A percentile compares a stretch with the other conserved stretches of the same genome.
phyloP scores from a whole-genome alignment of 2,888 invertebrate genomes.

The Drosophila multiciliata region DNA sequence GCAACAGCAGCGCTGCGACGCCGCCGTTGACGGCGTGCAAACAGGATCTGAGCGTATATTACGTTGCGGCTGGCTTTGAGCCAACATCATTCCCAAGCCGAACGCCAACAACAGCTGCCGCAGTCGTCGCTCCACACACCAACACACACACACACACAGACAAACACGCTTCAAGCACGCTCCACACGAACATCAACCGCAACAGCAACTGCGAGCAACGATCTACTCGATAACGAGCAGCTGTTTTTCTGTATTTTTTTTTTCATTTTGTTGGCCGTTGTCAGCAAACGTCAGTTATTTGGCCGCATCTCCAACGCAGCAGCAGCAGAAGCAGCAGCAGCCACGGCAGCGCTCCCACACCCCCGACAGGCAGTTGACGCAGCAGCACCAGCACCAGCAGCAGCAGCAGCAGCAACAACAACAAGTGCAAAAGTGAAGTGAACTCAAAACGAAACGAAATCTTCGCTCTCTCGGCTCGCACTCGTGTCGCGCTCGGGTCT shows the following conservation, averaged over 20 bases:
- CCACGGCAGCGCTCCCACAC: constrained; percentile 32
- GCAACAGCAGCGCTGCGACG: constrained; percentile 15
- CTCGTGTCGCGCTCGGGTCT: constrained; percentile 34
- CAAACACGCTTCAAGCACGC: constrained; percentile 29
- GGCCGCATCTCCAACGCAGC: constrained; percentile 51
- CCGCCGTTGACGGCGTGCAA: constrained; percentile 71
- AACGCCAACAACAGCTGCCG: constrained; percentile 67
- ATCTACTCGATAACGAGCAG: constrained; percentile 53
- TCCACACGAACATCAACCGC: constrained; percentile 29
- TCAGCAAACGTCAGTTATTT: constrained; percentile 57
- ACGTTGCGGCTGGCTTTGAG: constrained; percentile 82
- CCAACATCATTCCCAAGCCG: constrained; percentile 82
- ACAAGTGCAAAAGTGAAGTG: constrained; percentile 75
- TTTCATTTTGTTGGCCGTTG: constrained; percentile 32
- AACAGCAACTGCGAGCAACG: constrained; percentile 21
- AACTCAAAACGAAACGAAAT: constrained; percentile 55
- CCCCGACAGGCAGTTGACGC: constrained; percentile 7
- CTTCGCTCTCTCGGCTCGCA: constrained; percentile 11
- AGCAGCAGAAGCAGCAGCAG: constrained; percentile 25
- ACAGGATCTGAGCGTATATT: constrained; percentile 83
- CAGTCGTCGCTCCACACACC: constrained; percentile 27
- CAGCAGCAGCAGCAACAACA: constrained; percentile 36
- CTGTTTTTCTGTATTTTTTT: constrained; percentile 25
- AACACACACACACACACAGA: not conserved
- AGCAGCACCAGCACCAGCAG: constrained; percentile 21